Base-by-base conservation (phyloP, 1,140 invertebrate species). In the Zaprionus kolodkinae region DNA sequence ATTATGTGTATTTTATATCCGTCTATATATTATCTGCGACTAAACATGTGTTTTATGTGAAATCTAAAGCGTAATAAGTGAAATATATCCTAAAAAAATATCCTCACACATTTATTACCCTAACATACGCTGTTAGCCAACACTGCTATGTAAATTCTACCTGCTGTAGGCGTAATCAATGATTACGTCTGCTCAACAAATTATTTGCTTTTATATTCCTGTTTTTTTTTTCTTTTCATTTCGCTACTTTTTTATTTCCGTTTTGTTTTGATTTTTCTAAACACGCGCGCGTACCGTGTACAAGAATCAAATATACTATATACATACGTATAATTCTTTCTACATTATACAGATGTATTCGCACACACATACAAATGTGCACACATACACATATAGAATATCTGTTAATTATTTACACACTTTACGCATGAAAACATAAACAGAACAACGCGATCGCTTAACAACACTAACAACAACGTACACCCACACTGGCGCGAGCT, bases 231-330 rank as follows among this genome's bases (percentile, higher is more conserved):
- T 72, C 38, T 66, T 72, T 69, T 72, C 38, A 48, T 67, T 80
- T 52, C 56, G n/a, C 50, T 35, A 48, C 25, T 50, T 21, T 85
- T 55, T 59, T 66, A 88, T 73, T 83, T 83, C 76, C 79, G 83
- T 83, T 86, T 87, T 86, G 83, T 69, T 88, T 73, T 70, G 59
- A 48, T 21, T 77, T 88, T 88, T 88, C 84, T 88, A 88, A 86
- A 86, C 83, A 86, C 84, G 84, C 83, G 79, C 69, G 12, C 60
- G 59, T 56, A 55, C 83, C 83, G 83, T 88, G 83, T 35, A 67
- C 62, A 61, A 45, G n/a, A 30, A 33, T 56, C 60, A 64, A 74
- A 25, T 43, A 68, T 55, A 33, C 40, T 55, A 33, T 35, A 55
- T 55, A 21, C 21, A 21, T 21, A 21, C 21, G 21, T 21, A 38